Evolutionary conservation across 2,113 vertebrate genomes (phyloP).

Genomic region (Chionodraco myersi): DNA sequence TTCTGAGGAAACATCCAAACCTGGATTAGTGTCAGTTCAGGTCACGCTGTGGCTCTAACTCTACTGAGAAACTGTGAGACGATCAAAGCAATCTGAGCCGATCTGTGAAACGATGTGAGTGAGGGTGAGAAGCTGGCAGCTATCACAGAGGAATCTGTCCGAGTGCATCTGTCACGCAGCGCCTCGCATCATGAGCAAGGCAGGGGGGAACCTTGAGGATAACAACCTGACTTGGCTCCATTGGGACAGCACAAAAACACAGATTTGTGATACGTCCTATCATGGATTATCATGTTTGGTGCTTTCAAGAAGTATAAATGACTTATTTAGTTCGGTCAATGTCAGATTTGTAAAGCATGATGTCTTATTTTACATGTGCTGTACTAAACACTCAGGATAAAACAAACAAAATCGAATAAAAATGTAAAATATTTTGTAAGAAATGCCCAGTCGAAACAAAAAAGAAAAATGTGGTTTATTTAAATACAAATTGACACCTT

Average conservation of each 20-base stretch:
- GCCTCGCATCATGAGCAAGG: neutral
- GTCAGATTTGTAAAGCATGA: too few species aligned
- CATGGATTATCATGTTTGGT: neutral
- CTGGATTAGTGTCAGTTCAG: constrained; percentile 35
- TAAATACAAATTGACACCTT: neutral
- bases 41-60: neutral
- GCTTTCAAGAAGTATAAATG: too few species aligned
- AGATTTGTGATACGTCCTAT: too few species aligned
- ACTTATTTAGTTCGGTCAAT: too few species aligned
- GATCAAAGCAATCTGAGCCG: constrained; percentile 35
- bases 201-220: neutral
- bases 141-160: constrained; percentile 17
- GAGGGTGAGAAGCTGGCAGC: constrained; percentile 54
- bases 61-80: constrained; percentile 16
- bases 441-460: neutral
- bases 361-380: too few species aligned
- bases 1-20: neutral
- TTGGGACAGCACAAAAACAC: too few species aligned
- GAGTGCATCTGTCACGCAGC: constrained; percentile 20
- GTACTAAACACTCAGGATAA: neutral
- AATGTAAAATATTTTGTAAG: neutral
- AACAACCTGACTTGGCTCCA: neutral
- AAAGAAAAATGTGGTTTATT: neutral
- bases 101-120: constrained; percentile 18
- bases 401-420: neutral